phyloP scores from a whole-genome alignment of 37 sponge, comb jelly and placozoan genomes.

The Ephydatia muelleri region DNA sequence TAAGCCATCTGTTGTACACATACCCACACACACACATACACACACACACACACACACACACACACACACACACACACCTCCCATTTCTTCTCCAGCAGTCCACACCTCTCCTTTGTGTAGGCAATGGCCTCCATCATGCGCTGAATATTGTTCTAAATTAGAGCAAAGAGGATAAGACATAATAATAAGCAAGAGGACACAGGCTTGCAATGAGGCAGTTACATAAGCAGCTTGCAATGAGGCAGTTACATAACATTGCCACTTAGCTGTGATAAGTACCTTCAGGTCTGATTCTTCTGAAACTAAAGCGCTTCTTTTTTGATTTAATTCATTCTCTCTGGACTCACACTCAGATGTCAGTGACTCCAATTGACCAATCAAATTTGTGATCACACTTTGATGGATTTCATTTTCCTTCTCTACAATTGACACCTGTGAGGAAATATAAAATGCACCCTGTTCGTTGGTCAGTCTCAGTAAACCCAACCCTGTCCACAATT shows the following conservation, averaged over 20 bases:
- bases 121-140: conserved; percentile 5
- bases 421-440: background rate
- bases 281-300: conserved; percentile 8
- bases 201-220: too few relatives aligned
- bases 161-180: background rate
- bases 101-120: background rate
- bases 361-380: conserved; percentile 6
- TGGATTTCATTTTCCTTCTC: conserved; percentile 7
- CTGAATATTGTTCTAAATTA: conserved; percentile 12
- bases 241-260: too few relatives aligned
- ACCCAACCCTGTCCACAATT: too few relatives aligned
- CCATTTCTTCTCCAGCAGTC: conserved; percentile 4
- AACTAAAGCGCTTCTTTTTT: background rate
- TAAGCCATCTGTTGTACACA: background rate
- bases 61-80: conserved; percentile 4
- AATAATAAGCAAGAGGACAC: background rate
- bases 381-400: background rate
- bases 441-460: background rate
- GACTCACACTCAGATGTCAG: conserved; percentile 13
- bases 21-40: too few relatives aligned
- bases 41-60: background rate
- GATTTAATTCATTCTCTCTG: conserved; percentile 26
- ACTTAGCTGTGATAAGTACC: conserved; percentile 1
- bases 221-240: too few relatives aligned
- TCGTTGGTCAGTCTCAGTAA: background rate